These are phyloP conservation scores for Hoplodrina blanda DNA, from an alignment of 2,888 invertebrate genomes.

Conservation along the genomic window DNA sequence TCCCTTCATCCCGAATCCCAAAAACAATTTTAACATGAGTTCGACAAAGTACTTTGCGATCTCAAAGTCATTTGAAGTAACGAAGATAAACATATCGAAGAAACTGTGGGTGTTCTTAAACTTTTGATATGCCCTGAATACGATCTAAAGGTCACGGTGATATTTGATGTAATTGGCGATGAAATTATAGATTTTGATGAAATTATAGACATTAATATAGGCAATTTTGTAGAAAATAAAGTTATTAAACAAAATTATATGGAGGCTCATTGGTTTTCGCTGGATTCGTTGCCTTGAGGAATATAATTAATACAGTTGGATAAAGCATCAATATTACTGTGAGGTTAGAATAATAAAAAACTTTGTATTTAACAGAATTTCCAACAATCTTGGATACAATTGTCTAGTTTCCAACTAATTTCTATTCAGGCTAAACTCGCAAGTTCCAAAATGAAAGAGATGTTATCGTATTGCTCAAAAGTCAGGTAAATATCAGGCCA, in stretches of 20 bases:
- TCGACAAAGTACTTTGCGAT: slow-evolving; percentile 8
- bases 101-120: slow-evolving; percentile 26
- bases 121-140: slow-evolving; percentile 28
- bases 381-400: slow-evolving; percentile 16
- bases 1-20: not conserved
- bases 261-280: slow-evolving; percentile 30
- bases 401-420: slow-evolving; percentile 20
- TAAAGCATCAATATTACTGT: slow-evolving; percentile 23
- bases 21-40: slow-evolving; percentile 17
- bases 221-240: slow-evolving; percentile 49
- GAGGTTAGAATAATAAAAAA: not conserved
- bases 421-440: slow-evolving; percentile 16
- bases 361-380: slow-evolving; percentile 2
- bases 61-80: not conserved
- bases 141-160: slow-evolving; percentile 47
- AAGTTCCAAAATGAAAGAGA: slow-evolving; percentile 34
- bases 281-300: slow-evolving; percentile 19
- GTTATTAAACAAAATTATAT: slow-evolving; percentile 38
- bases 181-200: slow-evolving; percentile 57
- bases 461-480: slow-evolving; percentile 36
- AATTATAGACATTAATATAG: slow-evolving; percentile 50
- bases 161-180: slow-evolving; percentile 54
- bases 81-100: slow-evolving; percentile 23
- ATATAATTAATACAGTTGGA: slow-evolving; percentile 6
- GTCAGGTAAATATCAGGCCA: slow-evolving; percentile 47